phyloP scores from a whole-genome alignment of 2,888 invertebrate species.

The Clanis bilineata region DNA sequence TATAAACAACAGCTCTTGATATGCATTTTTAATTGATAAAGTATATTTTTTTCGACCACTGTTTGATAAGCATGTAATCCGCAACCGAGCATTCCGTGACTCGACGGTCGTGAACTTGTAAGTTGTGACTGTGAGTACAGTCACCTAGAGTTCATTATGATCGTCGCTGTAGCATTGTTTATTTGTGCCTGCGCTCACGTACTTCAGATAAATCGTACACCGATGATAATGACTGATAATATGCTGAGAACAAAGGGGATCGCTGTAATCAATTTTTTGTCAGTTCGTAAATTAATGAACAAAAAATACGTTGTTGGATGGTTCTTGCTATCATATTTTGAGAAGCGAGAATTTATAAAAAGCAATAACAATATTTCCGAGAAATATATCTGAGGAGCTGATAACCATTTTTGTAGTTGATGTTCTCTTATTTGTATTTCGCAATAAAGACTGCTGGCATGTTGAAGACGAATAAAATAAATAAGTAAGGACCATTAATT shows the following conservation, averaged over 20 bases:
- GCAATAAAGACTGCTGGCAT: neutral
- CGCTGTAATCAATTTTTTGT: neutral
- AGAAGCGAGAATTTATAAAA: neutral
- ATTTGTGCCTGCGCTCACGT: slow-evolving; percentile 38
- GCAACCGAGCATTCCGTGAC: no score
- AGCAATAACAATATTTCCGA: neutral
- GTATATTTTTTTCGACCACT: no score
- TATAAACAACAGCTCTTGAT: no score
- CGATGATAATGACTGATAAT: slow-evolving; percentile 12
- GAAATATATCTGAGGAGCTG: neutral
- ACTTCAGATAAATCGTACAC: slow-evolving; percentile 34
- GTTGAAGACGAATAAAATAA: neutral
- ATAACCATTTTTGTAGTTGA: neutral
- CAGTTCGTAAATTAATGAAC: no score
- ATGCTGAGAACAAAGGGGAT: slow-evolving; percentile 12
- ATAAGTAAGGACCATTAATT: neutral
- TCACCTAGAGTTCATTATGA: no score
- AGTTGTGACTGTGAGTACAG: no score
- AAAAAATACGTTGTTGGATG: no score
- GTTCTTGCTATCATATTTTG: neutral
- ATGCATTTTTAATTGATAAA: no score
- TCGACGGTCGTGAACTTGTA: no score
- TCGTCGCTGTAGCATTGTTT: no score
- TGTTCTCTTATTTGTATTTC: neutral
- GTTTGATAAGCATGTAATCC: no score